Evolutionary conservation across 1,140 invertebrate species (phyloP), one percentile per base, ranked within the genome.

Genomic region (Panulirus ornatus): DNA sequence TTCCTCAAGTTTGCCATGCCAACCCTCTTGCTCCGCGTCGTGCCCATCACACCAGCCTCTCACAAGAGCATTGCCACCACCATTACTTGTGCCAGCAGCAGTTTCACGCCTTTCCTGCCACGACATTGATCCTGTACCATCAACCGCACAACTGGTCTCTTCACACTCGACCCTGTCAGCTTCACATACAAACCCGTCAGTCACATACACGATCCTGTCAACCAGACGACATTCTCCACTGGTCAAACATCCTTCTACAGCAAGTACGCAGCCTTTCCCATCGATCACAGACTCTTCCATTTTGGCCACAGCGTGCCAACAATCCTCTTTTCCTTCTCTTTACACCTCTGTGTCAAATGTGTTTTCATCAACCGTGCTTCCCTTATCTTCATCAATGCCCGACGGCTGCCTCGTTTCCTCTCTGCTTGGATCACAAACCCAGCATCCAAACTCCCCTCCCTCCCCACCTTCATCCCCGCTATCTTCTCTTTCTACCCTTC

Each of bases 401-500:
- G 44, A 27, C 51, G 70, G 51, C 63, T 16, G 11, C 30, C 70
- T 54, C n/a, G 19, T 51, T 16, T 54, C 40, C 42, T 71, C 38
- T 30, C 30, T 30, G 1, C 6, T 42, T n/a, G 36, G 44, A 2
- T n/a, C 71, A 40, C 70, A 54, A n/a, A 42, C 71, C 27, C 71
- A 6, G n/a, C 88, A 66, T 9, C 42, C 47, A 3, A 81, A 76
- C 22, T 89, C 87, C 8, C 87, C 76, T 51, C 44, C 87, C n/a
- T 83, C 81, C 47, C 88, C 79, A 36, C 30, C 81, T 76, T 54
- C 78, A 2, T 42, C 66, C 14, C 51, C 51, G 30, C 51, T 27
- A 19, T 51, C 88, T 66, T 36, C 34, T 47, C 30, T 40, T 51
- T 47, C 42, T 51, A 19, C 30, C 47, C 27, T 16, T 71, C 70